Base-by-base conservation (phyloP, 37 sponge, comb jelly and placozoan species). In the Halichondria panicea region DNA sequence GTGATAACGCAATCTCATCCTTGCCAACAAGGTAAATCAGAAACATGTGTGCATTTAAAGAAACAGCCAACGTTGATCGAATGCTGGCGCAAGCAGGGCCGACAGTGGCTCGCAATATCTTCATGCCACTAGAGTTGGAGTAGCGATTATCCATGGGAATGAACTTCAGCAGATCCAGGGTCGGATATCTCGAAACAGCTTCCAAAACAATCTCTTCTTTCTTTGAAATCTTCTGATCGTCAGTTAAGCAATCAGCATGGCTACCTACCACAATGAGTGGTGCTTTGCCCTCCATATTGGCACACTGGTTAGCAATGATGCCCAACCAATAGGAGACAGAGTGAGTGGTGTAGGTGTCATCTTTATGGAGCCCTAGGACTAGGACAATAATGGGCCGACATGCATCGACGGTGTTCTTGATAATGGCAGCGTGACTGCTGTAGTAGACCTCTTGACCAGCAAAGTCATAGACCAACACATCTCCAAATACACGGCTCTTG, bases 361-460 rank as follows among this genome's bases (percentile, higher is more conserved):
- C 62, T 63, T 63, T 44, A 31, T 43, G 24, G 50, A 76, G 64
- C 24, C 63, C 46, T 25, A 76, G 66, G 32, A 76, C 77, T 1
- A 76, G 63, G 50, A 76, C 30, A 63, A 76, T 43, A 18, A 63
- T n/a, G n/a, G 65, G 64, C 12, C 66, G 36, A n/a, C n/a, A n/a
- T 24, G 64, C 42, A 34, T 19, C 44, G 12, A 28, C n/a, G 15
- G 50, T 18, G 15, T 43, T 24, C 50, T 76, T 66, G 31, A 76
- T 39, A 34, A 76, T 32, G 18, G 55, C 65, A 35, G 64, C 28
- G 35, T 76, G 77, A 37, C 65, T 62, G 4, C 63, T 44, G 66
- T 76, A 63, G 65, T 76, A 76, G 22, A 64, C 77, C 32, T 58
- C 3, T 24, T 76, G 77, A 8, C 77, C 77, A 28, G 77, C 77